Evolutionary conservation across 2,888 invertebrate species (phyloP), one percentile per base, ranked within the genome.

Genomic region (Tetramorium bicarinatum): DNA sequence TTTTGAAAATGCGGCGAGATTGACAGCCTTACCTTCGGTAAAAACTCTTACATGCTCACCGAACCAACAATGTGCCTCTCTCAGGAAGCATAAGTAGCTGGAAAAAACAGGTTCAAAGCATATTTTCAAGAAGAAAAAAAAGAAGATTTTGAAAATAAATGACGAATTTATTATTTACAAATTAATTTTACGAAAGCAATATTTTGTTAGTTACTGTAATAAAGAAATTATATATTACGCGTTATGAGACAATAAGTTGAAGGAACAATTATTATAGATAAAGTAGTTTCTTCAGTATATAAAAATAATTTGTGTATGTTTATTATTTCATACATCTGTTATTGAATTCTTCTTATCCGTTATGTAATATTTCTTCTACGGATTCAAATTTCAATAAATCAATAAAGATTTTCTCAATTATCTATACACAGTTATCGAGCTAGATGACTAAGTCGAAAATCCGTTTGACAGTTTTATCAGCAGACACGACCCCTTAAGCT

Each of bases 381-480:
- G 3, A 41, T 25, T 11, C 1, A 21, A 7, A 18, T 52, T 76
- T 76, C 8, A 52, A 64, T 7, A 4, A 6, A 15, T n/a, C 25
- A 4, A 0, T 38, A 13, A 76, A 66, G 3, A 15, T 44, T 52
- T 44, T 44, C 21, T 6, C 4, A 41, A 29, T 9, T 21, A 79
- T 71, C 13, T 15, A 21, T 47, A 67, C 1, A 6, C 2, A 25
- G 9, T 3, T 54, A 56, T 29, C n/a, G 34, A 67, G 25, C n/a
- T 47, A 49, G 38, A 3, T 15, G 25, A 38, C 29, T 47, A 38
- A 82, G 15, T 74, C 38, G 49, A 84, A 71, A 25, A 61, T 75
- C 21, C 44, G 61, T 71, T 81, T 85, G 88, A 89, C 88, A 89
- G 80, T 88, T 87, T 86, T 61, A 84, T 85, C 61, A 69, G 64